These are phyloP conservation scores for Dipodomys ordii DNA, from an alignment of 2,113 vertebrate species.

Conservation along the genomic window DNA sequence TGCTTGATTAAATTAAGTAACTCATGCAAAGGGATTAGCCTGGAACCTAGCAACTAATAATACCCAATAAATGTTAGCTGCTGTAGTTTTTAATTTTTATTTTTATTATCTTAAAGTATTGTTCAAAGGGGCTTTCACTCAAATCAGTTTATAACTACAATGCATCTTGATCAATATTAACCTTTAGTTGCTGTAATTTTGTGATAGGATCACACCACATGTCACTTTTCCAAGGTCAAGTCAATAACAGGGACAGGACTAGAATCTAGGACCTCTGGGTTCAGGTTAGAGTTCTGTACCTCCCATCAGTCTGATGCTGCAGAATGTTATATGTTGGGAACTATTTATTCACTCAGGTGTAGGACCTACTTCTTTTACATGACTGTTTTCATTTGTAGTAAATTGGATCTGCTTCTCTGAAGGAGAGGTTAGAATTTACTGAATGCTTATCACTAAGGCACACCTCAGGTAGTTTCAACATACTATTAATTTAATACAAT, in stretches of 20 bases:
- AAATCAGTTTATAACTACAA: no score
- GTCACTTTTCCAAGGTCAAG: constrained; percentile 46
- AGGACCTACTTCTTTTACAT: background rate
- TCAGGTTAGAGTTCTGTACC: constrained; percentile 37
- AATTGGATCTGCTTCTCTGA: constrained; percentile 44
- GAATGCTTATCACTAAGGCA: constrained; percentile 45
- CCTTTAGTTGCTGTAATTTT: background rate
- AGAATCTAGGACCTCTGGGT: constrained; percentile 21
- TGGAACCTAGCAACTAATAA: constrained; percentile 30
- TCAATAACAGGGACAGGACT: constrained; percentile 5
- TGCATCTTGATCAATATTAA: no score
- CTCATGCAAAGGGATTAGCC: background rate
- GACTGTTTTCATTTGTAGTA: constrained; percentile 31
- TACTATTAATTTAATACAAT: constrained; percentile 53
- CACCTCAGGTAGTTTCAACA: constrained; percentile 35
- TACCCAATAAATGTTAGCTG: constrained; percentile 28
- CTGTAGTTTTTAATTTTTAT: background rate
- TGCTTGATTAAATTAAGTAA: constrained; percentile 48
- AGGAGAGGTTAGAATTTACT: constrained; percentile 44
- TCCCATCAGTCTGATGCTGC: background rate
- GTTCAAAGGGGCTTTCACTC: no score
- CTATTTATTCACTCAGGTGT: constrained; percentile 38
- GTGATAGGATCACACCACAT: background rate
- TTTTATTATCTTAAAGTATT: no score
- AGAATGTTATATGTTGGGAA: constrained; percentile 26